Conservation (phyloP, 2,113 vertebrate species). For the Neodontobutis hainanensis region DNA sequence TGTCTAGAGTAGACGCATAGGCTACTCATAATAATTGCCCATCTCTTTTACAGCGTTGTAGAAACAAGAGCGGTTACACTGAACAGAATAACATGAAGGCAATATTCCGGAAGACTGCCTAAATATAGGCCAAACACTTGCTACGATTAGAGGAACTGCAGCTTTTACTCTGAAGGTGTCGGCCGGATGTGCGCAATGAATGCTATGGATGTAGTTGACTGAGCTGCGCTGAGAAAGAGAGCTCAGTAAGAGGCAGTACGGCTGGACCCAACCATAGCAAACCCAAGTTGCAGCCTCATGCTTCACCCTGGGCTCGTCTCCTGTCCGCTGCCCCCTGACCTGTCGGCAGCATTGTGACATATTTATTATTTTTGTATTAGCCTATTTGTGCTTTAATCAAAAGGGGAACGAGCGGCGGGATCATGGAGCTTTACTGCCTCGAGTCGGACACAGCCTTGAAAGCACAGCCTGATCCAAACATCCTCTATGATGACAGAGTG, state of each 20-base stretch:
- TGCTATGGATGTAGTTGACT: not conserved
- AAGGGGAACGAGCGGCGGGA: slow-evolving; percentile 45
- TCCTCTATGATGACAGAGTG: slow-evolving; percentile 89
- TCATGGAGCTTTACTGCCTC: slow-evolving; percentile 92
- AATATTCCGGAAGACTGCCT: not conserved
- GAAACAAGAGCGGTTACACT: not conserved
- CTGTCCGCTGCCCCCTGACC: slow-evolving; percentile 52
- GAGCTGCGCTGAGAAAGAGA: slow-evolving; percentile 35
- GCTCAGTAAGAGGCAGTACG: slow-evolving; percentile 59
- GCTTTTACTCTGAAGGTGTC: slow-evolving; percentile 22
- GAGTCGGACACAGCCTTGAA: slow-evolving; percentile 86
- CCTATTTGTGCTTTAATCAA: slow-evolving; percentile 20
- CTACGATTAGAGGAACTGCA: not conserved
- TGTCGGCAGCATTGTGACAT: slow-evolving; percentile 54
- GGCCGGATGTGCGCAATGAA: slow-evolving; percentile 16
- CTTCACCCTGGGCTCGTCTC: slow-evolving; percentile 61
- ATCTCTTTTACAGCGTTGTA: no score
- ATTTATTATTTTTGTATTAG: slow-evolving; percentile 54
- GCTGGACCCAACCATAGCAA: slow-evolving; percentile 38
- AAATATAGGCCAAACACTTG: no score
- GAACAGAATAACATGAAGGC: not conserved
- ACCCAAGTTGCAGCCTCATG: slow-evolving; percentile 69
- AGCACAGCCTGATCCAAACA: slow-evolving; percentile 86
- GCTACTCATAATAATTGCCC: no score
- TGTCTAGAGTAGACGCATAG: no score